Conservation (phyloP, 2,888 invertebrate genomes). For the Rhodophaea formosa region DNA sequence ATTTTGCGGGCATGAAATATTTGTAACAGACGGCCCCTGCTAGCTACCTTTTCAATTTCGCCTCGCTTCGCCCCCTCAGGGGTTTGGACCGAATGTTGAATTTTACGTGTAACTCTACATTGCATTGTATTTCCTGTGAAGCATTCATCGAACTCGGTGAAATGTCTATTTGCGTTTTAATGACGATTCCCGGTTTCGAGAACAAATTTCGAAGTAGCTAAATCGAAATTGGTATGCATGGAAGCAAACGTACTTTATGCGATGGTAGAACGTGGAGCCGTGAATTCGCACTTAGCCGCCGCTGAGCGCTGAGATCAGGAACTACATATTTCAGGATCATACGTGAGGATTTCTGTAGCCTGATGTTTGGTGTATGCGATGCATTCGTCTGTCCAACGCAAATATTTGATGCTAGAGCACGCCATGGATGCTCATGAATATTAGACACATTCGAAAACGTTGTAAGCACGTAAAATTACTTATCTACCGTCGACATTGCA, state of each 20-base stretch:
- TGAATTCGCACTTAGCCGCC: constrained; percentile 58
- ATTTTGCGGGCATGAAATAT: constrained; percentile 67
- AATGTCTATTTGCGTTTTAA: constrained; percentile 32
- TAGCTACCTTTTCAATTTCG: constrained; percentile 66
- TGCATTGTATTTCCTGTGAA: constrained; percentile 23
- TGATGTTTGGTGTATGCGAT: constrained; percentile 40
- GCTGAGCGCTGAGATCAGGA: constrained; percentile 35
- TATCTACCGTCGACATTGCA: not conserved
- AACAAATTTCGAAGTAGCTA: constrained; percentile 36
- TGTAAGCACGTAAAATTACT: constrained; percentile 20
- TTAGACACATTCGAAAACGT: constrained; percentile 34
- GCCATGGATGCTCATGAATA: constrained; percentile 29
- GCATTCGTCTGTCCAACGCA: constrained; percentile 41
- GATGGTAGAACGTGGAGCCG: constrained; percentile 42
- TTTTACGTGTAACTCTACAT: constrained; percentile 46
- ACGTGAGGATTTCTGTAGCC: constrained; percentile 41
- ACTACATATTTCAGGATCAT: constrained; percentile 60
- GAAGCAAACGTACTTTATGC: constrained; percentile 54
- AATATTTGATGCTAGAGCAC: constrained; percentile 41
- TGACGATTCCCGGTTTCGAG: constrained; percentile 16
- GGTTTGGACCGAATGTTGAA: constrained; percentile 56
- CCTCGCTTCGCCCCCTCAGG: constrained; percentile 43
- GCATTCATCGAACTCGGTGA: constrained; percentile 17
- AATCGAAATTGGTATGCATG: constrained; percentile 50
- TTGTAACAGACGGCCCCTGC: constrained; percentile 52